Evolutionary conservation across 64 coral and sea anemone genomes (phyloP), one percentile per base, ranked within the genome.

Genomic region (Exaiptasia diaphana): DNA sequence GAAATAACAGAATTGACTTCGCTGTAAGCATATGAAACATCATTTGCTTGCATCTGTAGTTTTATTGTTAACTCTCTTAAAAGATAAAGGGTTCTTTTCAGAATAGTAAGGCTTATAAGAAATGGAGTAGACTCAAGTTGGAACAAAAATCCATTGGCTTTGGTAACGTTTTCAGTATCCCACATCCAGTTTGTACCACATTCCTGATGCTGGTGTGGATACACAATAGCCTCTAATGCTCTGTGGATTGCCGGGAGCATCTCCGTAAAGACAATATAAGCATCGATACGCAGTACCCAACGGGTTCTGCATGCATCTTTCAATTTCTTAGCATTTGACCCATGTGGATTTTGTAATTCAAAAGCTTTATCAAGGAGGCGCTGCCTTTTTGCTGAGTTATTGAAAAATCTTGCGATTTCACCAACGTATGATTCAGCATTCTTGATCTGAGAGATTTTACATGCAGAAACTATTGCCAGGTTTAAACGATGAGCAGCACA

Each of bases 371-470:
- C 81, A 91, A 91, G 73, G 72, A 91, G 81, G 70, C 40, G 64
- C 73, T 91, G 71, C 77, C 83, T 85, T 81, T 91, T 91, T 50
- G 81, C 73, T 62, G 81, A 85, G 81, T 91, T 84, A 73, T 91
- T 80, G 76, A 91, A 91, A 65, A 80, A 85, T 84, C 81, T 79
- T 60, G 74, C 83, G 76, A 91, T 41, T 80, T 85, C 89, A 68
- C 81, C 81, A 78, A 91, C 81, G 35, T 78, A 82, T 62, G 84
- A 81, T 71, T 70, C 84, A 60, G 56, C 56, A 22, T 28, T 60
- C 32, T 29, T 22, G 25, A 60, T 60, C 22, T 28, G 23, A 28
- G 73, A 57, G 68, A 87, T 46, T 17, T 64, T 50, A 53, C 74
- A 79, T 11, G 62, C 62, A 40, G 78, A 45, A 43, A 88, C 85